A percentile compares a stretch with the other conserved stretches of the same genome.
Evolutionary conservation across 2,113 vertebrate genomes (phyloP).

Genomic region (Macquaria ambigua): DNA sequence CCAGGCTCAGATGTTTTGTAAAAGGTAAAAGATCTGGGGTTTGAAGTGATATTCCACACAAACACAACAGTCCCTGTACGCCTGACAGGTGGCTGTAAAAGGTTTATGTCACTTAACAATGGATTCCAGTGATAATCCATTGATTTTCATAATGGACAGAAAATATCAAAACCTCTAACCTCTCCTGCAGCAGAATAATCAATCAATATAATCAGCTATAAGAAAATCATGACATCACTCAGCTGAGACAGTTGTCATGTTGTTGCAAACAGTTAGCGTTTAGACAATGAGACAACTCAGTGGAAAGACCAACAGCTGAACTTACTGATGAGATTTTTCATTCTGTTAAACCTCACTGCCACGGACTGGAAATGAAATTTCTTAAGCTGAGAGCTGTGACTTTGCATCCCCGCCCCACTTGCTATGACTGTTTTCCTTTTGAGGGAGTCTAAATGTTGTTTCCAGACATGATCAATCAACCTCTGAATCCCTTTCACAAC

Average conservation of each 20-base stretch:
- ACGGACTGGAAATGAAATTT: not conserved
- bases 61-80: not conserved
- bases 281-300: not conserved
- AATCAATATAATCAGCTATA: not conserved
- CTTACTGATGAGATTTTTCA: not conserved
- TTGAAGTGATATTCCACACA: not conserved
- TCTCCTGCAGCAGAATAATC: slow-evolving; percentile 1
- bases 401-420: not conserved
- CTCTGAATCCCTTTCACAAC: slow-evolving; percentile 27
- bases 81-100: not conserved
- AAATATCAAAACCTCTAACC: not conserved
- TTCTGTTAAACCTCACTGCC: not conserved
- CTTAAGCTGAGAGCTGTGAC: not conserved
- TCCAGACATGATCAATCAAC: slow-evolving; percentile 11
- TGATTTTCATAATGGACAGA: not conserved
- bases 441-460: slow-evolving; percentile 20
- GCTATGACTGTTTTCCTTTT: slow-evolving; percentile 34
- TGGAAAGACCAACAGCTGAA: not conserved
- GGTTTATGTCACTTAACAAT: not conserved
- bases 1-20: slow-evolving; percentile 7
- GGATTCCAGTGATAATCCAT: not conserved
- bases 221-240: not conserved
- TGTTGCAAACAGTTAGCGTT: not conserved
- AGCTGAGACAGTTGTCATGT: not conserved
- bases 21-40: slow-evolving; percentile 12